phyloP scores from a whole-genome alignment of 2,113 vertebrate species.

The Sapayoa aenigma region DNA sequence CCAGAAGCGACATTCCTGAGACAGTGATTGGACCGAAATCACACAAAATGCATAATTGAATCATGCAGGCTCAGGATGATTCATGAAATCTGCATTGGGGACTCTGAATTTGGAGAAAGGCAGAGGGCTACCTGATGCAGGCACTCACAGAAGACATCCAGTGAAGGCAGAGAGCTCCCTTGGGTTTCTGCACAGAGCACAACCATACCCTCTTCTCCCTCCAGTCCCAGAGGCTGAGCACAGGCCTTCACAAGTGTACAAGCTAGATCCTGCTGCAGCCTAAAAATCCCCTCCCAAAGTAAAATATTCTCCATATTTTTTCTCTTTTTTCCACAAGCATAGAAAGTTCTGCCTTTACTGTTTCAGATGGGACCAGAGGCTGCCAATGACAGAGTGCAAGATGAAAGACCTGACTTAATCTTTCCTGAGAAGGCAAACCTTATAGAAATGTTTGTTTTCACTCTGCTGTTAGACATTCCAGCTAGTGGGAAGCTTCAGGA shows the following conservation, averaged over 20 bases:
- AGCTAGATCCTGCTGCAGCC: not conserved
- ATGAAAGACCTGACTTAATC: not conserved
- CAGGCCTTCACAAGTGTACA: not conserved
- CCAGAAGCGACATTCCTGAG: not conserved
- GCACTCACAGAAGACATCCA: not conserved
- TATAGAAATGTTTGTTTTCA: conserved; percentile 56
- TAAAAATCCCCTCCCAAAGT: not conserved
- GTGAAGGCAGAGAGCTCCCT: not conserved
- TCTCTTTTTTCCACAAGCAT: not conserved
- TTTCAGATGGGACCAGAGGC: not conserved
- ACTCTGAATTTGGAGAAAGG: not conserved
- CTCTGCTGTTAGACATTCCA: conserved; percentile 31
- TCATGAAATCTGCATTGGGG: not conserved
- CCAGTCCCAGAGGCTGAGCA: not conserved
- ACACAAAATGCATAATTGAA: not conserved
- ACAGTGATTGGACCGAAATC: not conserved
- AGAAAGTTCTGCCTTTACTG: not conserved
- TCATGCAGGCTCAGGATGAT: not conserved
- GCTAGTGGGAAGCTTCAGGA: conserved; percentile 27
- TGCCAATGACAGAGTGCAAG: not conserved
- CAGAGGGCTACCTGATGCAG: not conserved
- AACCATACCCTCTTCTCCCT: not conserved
- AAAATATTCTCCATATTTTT: not conserved
- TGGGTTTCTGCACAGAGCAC: not conserved
- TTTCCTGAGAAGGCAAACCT: conserved; percentile 23